phyloP scores from a whole-genome alignment of 1,140 invertebrate genomes.

The Akabosia matsudoensis region DNA sequence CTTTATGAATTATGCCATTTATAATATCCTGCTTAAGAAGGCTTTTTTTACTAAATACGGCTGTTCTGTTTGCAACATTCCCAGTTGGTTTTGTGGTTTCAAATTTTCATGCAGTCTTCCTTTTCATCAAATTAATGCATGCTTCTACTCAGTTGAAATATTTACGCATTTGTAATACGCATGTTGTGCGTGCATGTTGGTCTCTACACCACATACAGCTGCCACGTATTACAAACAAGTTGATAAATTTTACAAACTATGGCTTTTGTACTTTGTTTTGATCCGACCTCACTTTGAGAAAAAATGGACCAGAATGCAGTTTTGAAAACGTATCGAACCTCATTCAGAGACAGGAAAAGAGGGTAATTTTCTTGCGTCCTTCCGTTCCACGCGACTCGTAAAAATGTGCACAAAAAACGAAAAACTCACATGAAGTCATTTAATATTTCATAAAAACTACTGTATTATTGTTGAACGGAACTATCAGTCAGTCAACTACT shows the following conservation, averaged over 20 bases:
- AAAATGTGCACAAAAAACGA: background rate
- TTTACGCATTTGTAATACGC: background rate
- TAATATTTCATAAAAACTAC: background rate
- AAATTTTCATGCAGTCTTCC: background rate
- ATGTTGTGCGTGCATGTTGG: background rate
- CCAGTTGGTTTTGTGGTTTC: background rate
- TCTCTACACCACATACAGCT: no score
- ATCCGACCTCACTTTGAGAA: background rate
- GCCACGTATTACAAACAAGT: no score
- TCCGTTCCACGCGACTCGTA: background rate
- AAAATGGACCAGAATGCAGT: background rate
- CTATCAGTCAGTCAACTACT: conserved; percentile 5
- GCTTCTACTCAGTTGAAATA: background rate
- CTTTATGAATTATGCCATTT: background rate
- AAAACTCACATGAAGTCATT: conserved; percentile 1
- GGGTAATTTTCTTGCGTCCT: background rate
- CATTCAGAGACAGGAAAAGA: background rate
- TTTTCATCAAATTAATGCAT: conserved; percentile 8
- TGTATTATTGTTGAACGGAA: background rate
- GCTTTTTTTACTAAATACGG: background rate
- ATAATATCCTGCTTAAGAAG: background rate
- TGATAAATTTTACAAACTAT: background rate
- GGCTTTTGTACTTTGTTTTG: background rate
- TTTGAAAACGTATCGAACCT: background rate
- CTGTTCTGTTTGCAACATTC: background rate